Evolutionary conservation across 30 jellyfish, hydroid and myxozoan genomes (phyloP).

Genomic region (Rhopilema esculentum): DNA sequence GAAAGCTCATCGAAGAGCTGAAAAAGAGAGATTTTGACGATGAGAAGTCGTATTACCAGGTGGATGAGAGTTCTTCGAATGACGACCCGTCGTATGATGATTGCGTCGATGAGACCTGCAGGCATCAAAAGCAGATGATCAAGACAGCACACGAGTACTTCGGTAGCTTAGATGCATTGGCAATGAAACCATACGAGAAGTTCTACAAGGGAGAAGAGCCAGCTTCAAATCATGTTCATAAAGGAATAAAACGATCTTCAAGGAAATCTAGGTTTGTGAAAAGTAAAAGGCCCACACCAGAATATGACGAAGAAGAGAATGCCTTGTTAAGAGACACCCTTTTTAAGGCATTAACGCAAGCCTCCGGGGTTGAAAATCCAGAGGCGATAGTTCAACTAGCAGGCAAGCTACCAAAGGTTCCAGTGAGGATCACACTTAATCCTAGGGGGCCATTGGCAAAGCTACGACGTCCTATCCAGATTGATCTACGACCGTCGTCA

Average conservation of each 20-base stretch:
- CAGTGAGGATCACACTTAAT: constrained; percentile 93
- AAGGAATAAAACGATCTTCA: constrained; percentile 47
- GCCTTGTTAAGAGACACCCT: constrained; percentile 32
- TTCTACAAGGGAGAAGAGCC: constrained; percentile 71
- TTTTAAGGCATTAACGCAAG: constrained; percentile 47
- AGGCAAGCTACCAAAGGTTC: constrained; percentile 97
- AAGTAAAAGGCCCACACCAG: constrained; percentile 23
- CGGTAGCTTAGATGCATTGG: constrained; percentile 88
- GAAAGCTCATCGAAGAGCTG: constrained; percentile 5
- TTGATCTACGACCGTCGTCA: constrained; percentile 91
- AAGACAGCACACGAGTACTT: constrained; percentile 91
- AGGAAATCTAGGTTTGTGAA: constrained; percentile 15
- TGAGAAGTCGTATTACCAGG: constrained; percentile 25
- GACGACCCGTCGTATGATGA: constrained; percentile 70
- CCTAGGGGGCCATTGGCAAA: constrained; percentile 98
- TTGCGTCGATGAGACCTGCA: constrained; percentile 88
- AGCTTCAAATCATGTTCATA: constrained; percentile 18
- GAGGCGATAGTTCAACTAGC: constrained; percentile 91
- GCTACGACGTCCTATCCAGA: constrained; percentile 89
- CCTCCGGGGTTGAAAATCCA: constrained; percentile 71
- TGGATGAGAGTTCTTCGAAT: constrained; percentile 30
- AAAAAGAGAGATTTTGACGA: constrained; percentile 23
- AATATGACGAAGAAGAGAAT: constrained; percentile 32
- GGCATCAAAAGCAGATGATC: constrained; percentile 78
- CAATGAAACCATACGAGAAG: constrained; percentile 93